Evolutionary conservation across 2,797 vertebrate genomes (phyloP), one percentile per base, ranked within the genome.

Genomic region (Darevskia nairensis): DNA sequence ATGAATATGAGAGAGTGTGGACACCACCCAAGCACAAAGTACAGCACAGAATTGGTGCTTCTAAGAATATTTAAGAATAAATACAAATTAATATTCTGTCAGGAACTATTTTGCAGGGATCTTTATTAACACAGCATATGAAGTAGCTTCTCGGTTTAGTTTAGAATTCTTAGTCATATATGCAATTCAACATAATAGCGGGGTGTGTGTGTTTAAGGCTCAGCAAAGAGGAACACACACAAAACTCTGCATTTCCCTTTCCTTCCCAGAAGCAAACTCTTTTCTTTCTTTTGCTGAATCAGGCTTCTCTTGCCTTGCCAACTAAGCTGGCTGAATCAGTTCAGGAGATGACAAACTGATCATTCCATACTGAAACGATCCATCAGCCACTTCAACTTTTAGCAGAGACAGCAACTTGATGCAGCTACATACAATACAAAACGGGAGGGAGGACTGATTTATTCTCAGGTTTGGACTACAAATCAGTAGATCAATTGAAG

Each of bases 261-360:
- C 83, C 69, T 88, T 78, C 6, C 79, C 15, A 91, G 88, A 94
- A 91, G 35, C 4, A 85, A 35, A 59, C 46, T 86, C 25, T 64
- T 61, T 61, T 55, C 50, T 55, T 55, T 55, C 50, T 61, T 89
- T 89, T 93, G 90, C 90, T 93, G 86, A 92, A 44, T 94, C 85
- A 76, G 90, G 75, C n/a, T 77, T 35, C 85, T 71, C 61, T 29
- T 50, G 46, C 78, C 90, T 93, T 87, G 80, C 80, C 88, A 89
- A 86, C 46, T 74, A 86, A 89, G 80, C 76, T 84, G 89, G n/a
- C 82, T 87, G 61, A 64, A 78, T 90, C 88, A 3, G 3, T 90
- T 94, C 89, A 86, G 87, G 55, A 84, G 10, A 87, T 77, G 86
- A 92, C 80, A 92, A 89, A 94, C 72, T 82, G 44, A 85, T 84